Base-by-base conservation (phyloP, 2,113 vertebrate species). In the Coryphaenoides rupestris region DNA sequence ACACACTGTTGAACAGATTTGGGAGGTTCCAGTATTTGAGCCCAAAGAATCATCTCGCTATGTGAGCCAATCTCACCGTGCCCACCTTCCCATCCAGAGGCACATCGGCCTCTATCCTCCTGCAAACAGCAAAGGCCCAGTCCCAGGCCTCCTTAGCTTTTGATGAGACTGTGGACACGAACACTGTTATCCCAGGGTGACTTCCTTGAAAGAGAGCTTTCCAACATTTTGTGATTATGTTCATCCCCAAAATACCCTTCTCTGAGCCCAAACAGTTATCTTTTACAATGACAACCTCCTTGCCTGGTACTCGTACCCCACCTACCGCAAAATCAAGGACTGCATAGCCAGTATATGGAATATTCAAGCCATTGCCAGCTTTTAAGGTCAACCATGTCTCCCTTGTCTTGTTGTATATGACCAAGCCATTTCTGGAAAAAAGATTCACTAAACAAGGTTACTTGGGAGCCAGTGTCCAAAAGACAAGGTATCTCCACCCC, bases 401-500 rank as follows among this genome's bases (percentile, higher is more conserved):
- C 16, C 7, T 4, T 1, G 6, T 40, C 46, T 14, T 15, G 21
- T 9, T 19, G 19, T 5, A 17, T 26, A 2, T 19, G n/a, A 9
- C 19, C 17, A 2, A 69, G 17, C 2, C 33, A 62, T 3, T 55
- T 33, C 21, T 57, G 21, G 19, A 69, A 55, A 3, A 69, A 49
- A 0, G 52, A 7, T 3, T 56, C 2, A 26, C 66, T 62, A 26
- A 69, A 57, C 3, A 69, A 10, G 1, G 60, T 69, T 21, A 57
- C 66, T 56, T 69, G 53, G 0, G 60, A 62, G 17, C 60, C 59
- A 4, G 66, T 69, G 21, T 69, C 66, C 2, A 62, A 10, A 1
- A 69, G 1, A 17, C 66, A 62, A 2, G 58, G 58, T 12, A 68
- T 14, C 3, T 54, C 22, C 1, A 10, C n/a, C 66, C n/a, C n/a